Evolutionary conservation across 1,140 invertebrate genomes (phyloP).

Genomic region (Dinothrombium tinctorium): DNA sequence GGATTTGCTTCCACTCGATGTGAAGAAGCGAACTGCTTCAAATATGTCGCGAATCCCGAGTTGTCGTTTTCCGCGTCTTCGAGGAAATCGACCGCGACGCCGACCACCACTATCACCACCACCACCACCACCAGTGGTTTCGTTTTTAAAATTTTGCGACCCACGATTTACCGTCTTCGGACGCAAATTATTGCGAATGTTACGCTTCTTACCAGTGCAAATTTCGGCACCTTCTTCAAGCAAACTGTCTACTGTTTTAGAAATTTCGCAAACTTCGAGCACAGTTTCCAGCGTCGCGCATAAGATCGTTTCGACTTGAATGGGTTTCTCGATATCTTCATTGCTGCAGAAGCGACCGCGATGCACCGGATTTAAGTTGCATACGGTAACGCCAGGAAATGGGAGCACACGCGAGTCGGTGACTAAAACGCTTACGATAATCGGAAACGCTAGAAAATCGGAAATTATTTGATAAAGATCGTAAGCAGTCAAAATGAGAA

Average conservation of each 20-base stretch:
- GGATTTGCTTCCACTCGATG: not conserved
- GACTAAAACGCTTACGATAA: slow-evolving; percentile 13
- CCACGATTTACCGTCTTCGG: not conserved
- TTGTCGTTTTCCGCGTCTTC: not conserved
- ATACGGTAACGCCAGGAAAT: slow-evolving; percentile 23
- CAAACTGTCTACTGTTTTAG: slow-evolving; percentile 1
- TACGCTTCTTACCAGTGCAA: not conserved
- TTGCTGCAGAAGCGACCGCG: slow-evolving; percentile 9
- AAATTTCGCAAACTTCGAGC: slow-evolving; percentile 9
- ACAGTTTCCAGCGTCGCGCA: slow-evolving; percentile 10
- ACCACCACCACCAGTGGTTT: not conserved
- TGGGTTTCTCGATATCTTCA: slow-evolving; percentile 9
- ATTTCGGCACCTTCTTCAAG: not conserved
- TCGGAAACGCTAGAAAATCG: slow-evolving; percentile 13
- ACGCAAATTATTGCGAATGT: not conserved
- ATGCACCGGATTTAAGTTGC: slow-evolving; percentile 21
- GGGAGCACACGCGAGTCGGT: slow-evolving; percentile 13
- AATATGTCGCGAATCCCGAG: not conserved
- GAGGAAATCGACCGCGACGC: not conserved
- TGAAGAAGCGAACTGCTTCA: not conserved
- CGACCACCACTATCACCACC: too few relatives aligned
- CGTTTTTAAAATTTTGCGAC: not conserved
- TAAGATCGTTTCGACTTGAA: slow-evolving; percentile 9
- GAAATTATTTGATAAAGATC: slow-evolving; percentile 8
- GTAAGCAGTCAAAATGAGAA: slow-evolving; percentile 5